Percentiles rank a stretch among this genome's conserved stretches.
phyloP scores from a whole-genome alignment of 2,113 vertebrate species.

The Strix uralensis region DNA sequence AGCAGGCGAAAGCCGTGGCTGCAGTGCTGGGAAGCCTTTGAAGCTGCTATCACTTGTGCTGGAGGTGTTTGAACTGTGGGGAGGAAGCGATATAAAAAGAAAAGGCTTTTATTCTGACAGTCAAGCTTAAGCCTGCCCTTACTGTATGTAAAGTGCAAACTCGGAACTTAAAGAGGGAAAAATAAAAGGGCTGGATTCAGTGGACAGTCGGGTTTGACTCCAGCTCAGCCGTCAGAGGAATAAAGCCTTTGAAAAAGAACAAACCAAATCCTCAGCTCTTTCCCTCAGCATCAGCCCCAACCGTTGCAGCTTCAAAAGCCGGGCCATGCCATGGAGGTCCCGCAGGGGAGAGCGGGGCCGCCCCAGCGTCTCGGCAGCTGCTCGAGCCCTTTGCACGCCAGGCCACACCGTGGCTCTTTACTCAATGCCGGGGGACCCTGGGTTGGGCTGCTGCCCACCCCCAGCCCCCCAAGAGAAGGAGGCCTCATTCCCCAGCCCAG shows the following conservation, averaged over 20 bases:
- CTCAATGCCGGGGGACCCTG: fast-evolving
- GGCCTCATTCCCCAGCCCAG: not conserved
- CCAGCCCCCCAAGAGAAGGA: not conserved
- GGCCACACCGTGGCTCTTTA: not conserved
- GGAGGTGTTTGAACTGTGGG: slow-evolving; percentile 25
- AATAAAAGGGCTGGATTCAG: slow-evolving; percentile 54
- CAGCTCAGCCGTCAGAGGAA: slow-evolving; percentile 35
- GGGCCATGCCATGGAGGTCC: not conserved
- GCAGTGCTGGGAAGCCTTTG: not conserved
- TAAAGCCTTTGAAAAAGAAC: slow-evolving; percentile 59
- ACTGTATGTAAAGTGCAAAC: slow-evolving; percentile 14
- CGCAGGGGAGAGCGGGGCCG: fast-evolving
- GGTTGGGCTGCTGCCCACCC: not conserved
- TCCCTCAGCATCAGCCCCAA: not conserved
- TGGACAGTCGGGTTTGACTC: not conserved
- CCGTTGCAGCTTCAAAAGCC: slow-evolving; percentile 27
- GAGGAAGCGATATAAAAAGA: not conserved
- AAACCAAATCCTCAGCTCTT: slow-evolving; percentile 25
- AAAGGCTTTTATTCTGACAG: slow-evolving; percentile 61
- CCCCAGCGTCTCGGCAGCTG: not conserved
- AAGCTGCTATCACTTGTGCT: slow-evolving; percentile 19
- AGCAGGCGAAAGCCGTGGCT: not conserved
- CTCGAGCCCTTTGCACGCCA: not conserved
- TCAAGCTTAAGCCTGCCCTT: slow-evolving; percentile 40
- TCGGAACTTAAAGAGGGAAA: not conserved